phyloP scores from a whole-genome alignment of 1,140 invertebrate species.

The Plutomurus gul region DNA sequence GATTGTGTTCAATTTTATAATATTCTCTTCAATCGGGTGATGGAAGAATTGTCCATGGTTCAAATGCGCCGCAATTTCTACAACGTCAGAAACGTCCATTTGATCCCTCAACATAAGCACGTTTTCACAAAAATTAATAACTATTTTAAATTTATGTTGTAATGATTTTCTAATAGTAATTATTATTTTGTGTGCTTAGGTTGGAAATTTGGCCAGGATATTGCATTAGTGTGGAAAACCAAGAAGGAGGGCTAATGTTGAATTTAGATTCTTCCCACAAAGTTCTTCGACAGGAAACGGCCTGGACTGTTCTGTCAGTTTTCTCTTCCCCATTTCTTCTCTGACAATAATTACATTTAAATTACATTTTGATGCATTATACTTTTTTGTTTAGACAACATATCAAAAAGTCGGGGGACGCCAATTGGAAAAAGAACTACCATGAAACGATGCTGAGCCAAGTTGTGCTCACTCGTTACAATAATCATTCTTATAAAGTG shows the following conservation, averaged over 20 bases:
- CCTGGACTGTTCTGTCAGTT: conserved; percentile 73
- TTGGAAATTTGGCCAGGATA: conserved; percentile 59
- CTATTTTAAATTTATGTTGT: neutral
- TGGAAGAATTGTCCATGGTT: conserved; percentile 74
- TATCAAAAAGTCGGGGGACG: neutral
- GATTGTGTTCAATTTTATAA: conserved; percentile 84
- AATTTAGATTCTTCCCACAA: conserved; percentile 81
- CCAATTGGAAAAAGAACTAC: conserved; percentile 60
- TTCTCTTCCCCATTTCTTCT: no score
- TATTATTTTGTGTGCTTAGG: neutral
- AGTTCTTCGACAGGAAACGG: conserved; percentile 77
- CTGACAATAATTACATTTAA: no score
- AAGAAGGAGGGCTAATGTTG: conserved; percentile 83
- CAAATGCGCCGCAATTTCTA: conserved; percentile 79
- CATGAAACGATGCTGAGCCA: conserved; percentile 67
- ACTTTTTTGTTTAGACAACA: neutral
- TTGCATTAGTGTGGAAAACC: conserved; percentile 67
- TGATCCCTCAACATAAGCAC: conserved; percentile 74
- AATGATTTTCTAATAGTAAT: neutral
- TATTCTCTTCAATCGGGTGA: conserved; percentile 77
- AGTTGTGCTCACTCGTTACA: conserved; percentile 87
- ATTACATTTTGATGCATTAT: neutral
- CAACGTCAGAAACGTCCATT: conserved; percentile 69
- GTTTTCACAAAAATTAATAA: neutral
- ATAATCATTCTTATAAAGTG: conserved; percentile 85